Conservation (phyloP, 2,888 invertebrate species). For the Anoncus sp. region DNA sequence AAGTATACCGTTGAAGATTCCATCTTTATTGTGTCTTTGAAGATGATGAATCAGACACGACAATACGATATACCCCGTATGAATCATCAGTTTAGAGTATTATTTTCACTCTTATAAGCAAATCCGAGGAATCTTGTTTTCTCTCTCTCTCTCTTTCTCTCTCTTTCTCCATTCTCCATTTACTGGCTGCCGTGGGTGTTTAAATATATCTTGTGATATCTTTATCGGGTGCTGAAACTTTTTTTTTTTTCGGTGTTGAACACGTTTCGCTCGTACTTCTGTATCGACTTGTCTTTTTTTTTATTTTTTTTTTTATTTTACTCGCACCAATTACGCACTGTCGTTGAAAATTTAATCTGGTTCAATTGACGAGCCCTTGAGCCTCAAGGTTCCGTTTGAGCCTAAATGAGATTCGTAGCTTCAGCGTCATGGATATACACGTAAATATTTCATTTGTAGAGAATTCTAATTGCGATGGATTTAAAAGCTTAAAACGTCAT, state of each 20-base stretch:
- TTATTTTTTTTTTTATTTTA: background rate
- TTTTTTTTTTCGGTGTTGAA: background rate
- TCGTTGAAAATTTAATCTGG: conserved; percentile 12
- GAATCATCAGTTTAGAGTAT: conserved; percentile 31
- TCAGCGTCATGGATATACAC: conserved; percentile 6
- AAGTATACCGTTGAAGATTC: background rate
- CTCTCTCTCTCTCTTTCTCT: too few species aligned
- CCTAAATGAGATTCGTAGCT: conserved; percentile 1
- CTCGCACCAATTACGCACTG: background rate
- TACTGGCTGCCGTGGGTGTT: conserved; percentile 1
- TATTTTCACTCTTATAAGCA: conserved; percentile 14
- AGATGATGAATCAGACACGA: conserved; percentile 43
- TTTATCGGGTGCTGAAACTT: conserved; percentile 21
- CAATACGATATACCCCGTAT: background rate
- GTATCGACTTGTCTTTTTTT: background rate
- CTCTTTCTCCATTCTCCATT: conserved; percentile 10
- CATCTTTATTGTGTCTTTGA: conserved; percentile 18
- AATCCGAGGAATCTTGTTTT: background rate
- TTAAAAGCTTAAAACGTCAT: background rate
- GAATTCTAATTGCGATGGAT: background rate
- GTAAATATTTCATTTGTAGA: conserved; percentile 19
- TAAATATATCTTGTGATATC: conserved; percentile 6
- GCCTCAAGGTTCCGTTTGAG: too few species aligned
- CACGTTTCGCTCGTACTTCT: background rate
- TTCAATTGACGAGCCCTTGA: conserved; percentile 19